Conservation (phyloP, 2,113 vertebrate genomes). For the Gadus chalcogrammus region DNA sequence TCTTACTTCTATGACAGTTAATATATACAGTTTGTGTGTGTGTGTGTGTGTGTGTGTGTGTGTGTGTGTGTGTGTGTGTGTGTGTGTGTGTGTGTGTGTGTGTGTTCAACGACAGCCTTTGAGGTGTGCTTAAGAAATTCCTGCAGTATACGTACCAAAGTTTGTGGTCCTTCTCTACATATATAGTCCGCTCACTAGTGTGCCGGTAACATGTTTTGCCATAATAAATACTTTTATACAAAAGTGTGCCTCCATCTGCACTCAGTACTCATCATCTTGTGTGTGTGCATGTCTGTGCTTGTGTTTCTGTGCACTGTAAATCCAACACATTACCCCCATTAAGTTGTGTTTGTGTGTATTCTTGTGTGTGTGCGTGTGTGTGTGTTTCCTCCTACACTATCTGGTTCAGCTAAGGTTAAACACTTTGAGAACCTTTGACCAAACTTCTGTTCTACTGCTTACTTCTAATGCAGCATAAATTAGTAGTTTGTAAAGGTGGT, state of each 20-base stretch:
- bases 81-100: not conserved
- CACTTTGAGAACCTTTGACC: not conserved
- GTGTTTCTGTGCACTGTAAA: not conserved
- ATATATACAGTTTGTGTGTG: slow-evolving; percentile 12
- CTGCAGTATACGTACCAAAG: no score
- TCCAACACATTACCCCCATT: not conserved
- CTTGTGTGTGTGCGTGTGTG: not conserved
- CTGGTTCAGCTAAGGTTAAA: not conserved
- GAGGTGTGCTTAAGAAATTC: no score
- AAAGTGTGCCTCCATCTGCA: no score
- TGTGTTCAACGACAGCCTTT: no score
- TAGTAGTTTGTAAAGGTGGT: not conserved
- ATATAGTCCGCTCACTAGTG: no score
- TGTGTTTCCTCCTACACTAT: not conserved
- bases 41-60: slow-evolving; percentile 1
- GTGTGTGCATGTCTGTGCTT: not conserved
- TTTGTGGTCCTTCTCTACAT: no score
- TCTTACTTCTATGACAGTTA: slow-evolving; percentile 23
- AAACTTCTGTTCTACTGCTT: not conserved
- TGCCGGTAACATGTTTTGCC: no score
- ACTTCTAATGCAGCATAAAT: not conserved
- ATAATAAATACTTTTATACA: no score
- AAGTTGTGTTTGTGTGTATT: not conserved
- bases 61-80: no score
- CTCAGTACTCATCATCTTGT: not conserved